Evolutionary conservation across 1,140 invertebrate species (phyloP), one percentile per base, ranked within the genome.

Genomic region (Anadara kagoshimensis): DNA sequence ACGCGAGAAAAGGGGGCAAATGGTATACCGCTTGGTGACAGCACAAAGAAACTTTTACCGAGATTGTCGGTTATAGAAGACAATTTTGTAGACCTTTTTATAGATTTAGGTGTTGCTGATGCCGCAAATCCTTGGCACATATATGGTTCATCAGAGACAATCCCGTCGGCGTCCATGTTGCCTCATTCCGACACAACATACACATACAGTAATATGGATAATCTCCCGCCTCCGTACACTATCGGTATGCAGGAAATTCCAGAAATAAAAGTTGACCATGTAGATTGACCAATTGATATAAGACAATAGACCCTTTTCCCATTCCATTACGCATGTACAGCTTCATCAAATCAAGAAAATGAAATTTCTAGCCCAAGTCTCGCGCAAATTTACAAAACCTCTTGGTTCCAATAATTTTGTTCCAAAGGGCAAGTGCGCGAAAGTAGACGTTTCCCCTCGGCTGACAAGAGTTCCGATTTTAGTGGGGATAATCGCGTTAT

Each of bases 31-130:
- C 16, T 63, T 8, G 45, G 26, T 51, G 66, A 43, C 10, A 16
- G 18, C 20, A 47, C 43, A 14, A 16, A 4, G 0, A 67, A 45
- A 53, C 22, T 57, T 18, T 22, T 59, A 45, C 66, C 66, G 12
- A 20, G 43, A 47, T 51, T 62, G 18, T 72, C 65, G 5, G 20
- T 69, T 22, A 64, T 67, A 56, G 79, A 80, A 5, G 85, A 86
- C 11, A 78, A 82, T 47, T 57, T 78, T 22, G 84, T 85, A 7
- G 83, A 85, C 59, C 53, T 86, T 11, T 86, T 86, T 75, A 78
- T 86, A 47, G 85, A 86, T 58, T 57, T 85, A 7, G 79, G 82
- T 69, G 79, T 79, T 0, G 78, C 73, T 0, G 83, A 84, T 45
- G 70, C 75, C 5, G 56, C 59, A 16, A 62, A 64, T 1, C 74